These are phyloP conservation scores for Poeciliopsis gracilis DNA, from an alignment of 2,797 vertebrate species.

Conservation along the genomic window DNA sequence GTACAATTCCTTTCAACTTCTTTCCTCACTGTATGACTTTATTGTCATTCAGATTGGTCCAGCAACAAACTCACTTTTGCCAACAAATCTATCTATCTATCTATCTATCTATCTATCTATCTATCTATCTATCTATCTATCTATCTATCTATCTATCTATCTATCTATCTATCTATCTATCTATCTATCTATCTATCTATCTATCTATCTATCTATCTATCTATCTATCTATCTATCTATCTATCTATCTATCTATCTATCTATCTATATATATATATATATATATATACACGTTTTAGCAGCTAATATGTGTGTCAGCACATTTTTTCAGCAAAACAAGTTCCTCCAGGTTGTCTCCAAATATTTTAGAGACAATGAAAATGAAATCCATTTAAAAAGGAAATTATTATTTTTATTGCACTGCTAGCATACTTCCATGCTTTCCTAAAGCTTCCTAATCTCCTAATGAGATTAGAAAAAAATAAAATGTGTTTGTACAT, in stretches of 20 bases:
- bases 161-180: too few relatives aligned
- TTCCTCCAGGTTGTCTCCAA: slow-evolving; percentile 35
- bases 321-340: background rate
- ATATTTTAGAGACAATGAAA: slow-evolving; percentile 45
- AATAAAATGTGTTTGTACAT: slow-evolving; percentile 77
- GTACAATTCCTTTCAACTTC: slow-evolving; percentile 3
- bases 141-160: background rate
- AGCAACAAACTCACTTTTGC: slow-evolving; percentile 37
- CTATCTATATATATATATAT: background rate
- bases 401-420: slow-evolving; percentile 53
- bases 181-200: background rate
- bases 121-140: background rate
- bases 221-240: background rate
- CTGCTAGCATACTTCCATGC: slow-evolving; percentile 66
- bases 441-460: slow-evolving; percentile 73
- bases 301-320: background rate
- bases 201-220: background rate
- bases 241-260: background rate
- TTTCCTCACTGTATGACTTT: slow-evolving; percentile 37
- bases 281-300: background rate
- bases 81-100: slow-evolving; percentile 9
- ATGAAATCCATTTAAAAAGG: slow-evolving; percentile 58
- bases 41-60: slow-evolving; percentile 60
- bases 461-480: slow-evolving; percentile 83
- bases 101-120: background rate